Base-by-base conservation (phyloP, 1,140 invertebrate genomes). In the Geopemphigus sp. region DNA sequence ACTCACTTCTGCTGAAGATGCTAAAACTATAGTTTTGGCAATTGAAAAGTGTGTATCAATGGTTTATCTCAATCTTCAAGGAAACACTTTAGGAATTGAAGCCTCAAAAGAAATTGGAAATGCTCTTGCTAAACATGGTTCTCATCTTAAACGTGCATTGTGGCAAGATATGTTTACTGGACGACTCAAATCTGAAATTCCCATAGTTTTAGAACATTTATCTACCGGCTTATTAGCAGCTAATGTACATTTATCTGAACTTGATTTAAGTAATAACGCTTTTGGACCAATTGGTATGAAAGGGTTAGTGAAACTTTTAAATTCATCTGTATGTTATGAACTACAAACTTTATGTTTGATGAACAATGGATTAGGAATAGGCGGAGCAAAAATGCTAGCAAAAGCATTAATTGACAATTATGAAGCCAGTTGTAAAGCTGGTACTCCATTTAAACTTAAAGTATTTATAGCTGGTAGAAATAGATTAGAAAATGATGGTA, bases 131-230 rank as follows among this genome's bases (percentile, higher is more conserved):
- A 88, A 88, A 56, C 92, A 95, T 84, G 88, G 88, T 56, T 89
- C 91, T 4, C 87, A 90, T 82, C 90, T 98, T 82, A 91, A 94
- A 84, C 88, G 89, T 83, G 95, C 95, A 0, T 85, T 94, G 76
- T 98, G 96, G 93, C 97, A 96, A 83, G 97, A 99, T 85, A 92
- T 99, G 88, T 99, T 99, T 83, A 98, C 96, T 15, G 91, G 96
- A 0, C 88, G 97, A 68, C 89, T 97, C 85, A 99, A 98, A 86
- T 90, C 91, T 22, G 97, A 99, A 88, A 99, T 99, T 84, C 97
- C 97, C 8, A 87, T 90, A 81, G 95, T 96, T 32, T 86, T 99
- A 83, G 92, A 92, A 86, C 89, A 89, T 82, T 86, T 99, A 2
- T 93, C 95, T 8, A 88, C 88, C 81, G 96, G 94, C 8, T 89